phyloP scores from a whole-genome alignment of 2,888 invertebrate species.

The Polyommatus icarus region DNA sequence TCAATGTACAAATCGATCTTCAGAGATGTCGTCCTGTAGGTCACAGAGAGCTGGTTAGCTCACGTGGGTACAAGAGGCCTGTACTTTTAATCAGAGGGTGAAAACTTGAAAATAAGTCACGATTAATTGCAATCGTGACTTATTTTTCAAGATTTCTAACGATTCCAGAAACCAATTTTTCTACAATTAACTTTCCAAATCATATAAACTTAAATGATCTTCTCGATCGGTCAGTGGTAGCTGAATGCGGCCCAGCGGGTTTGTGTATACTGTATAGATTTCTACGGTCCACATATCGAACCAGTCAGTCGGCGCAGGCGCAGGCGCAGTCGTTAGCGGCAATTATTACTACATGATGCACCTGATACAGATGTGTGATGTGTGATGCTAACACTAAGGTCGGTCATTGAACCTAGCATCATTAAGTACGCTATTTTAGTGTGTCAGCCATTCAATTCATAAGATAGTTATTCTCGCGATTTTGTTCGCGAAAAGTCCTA shows the following conservation, averaged over 20 bases:
- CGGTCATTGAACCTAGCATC: not conserved
- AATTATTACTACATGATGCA: not conserved
- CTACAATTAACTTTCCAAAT: not conserved
- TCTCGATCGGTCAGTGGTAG: not conserved
- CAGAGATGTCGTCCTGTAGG: no score
- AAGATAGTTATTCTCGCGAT: no score
- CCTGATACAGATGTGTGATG: not conserved
- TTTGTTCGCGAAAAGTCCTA: no score
- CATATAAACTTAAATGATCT: not conserved
- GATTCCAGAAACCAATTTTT: not conserved
- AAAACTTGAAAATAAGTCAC: no score
- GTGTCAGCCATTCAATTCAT: no score
- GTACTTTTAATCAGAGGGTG: no score
- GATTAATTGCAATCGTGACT: no score
- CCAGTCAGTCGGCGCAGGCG: not conserved
- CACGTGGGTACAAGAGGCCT: no score
- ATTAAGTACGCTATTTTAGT: no score
- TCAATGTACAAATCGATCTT: no score
- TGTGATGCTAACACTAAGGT: not conserved
- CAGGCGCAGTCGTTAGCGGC: not conserved
- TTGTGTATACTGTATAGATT: not conserved
- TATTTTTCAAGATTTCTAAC: no score
- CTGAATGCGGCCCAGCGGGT: not conserved
- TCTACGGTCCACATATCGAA: slow-evolving; percentile 15
- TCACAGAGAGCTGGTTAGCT: no score